phyloP scores from a whole-genome alignment of 2,797 vertebrate species.

The Mus minutoides region DNA sequence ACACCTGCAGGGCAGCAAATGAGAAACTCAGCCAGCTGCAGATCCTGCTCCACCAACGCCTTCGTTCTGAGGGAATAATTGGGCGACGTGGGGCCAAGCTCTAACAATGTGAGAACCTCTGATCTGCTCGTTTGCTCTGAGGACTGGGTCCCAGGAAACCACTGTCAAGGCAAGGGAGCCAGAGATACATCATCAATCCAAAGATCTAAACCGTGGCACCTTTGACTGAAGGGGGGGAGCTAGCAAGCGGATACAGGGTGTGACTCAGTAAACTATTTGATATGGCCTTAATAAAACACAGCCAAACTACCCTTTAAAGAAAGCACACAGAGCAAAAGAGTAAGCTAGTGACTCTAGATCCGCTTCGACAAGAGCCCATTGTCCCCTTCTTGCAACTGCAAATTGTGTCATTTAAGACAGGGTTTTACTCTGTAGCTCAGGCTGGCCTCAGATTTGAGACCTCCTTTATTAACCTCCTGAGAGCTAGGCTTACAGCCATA shows the following conservation, averaged over 20 bases:
- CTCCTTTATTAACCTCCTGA: neutral
- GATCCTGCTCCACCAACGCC: accelerated
- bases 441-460: neutral
- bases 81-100: accelerated
- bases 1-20: neutral
- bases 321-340: neutral
- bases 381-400: neutral
- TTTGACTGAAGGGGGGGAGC: neutral
- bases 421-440: neutral
- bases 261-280: neutral
- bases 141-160: neutral
- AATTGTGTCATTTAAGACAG: neutral
- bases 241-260: neutral
- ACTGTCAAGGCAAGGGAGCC: neutral
- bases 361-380: accelerated
- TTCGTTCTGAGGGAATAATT: neutral
- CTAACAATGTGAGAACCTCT: neutral
- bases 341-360: neutral
- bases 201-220: neutral
- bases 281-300: neutral
- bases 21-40: neutral
- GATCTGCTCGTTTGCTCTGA: neutral
- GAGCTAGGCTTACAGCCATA: neutral
- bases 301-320: neutral
- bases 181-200: neutral